Conservation (phyloP, 1,140 invertebrate species). For the Temnothorax nylanderi region DNA sequence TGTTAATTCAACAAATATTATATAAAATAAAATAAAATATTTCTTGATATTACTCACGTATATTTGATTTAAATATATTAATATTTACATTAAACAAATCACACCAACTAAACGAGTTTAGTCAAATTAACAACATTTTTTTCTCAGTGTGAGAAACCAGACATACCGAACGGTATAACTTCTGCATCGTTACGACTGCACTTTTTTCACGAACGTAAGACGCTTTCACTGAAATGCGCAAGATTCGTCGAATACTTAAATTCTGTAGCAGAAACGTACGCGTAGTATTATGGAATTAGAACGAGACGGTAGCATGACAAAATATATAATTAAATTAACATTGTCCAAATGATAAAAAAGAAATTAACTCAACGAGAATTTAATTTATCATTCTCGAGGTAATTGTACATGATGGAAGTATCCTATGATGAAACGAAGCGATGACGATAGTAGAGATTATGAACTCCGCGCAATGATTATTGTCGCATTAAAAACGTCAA, state of each 20-base stretch:
- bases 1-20: too few species aligned
- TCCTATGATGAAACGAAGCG: neutral
- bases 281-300: neutral
- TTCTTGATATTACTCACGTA: too few species aligned
- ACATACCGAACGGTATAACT: constrained; percentile 20
- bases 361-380: constrained; percentile 11
- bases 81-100: too few species aligned
- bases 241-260: constrained; percentile 18
- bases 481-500: neutral
- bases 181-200: neutral
- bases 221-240: constrained; percentile 47
- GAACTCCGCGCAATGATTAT: neutral
- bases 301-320: constrained; percentile 4
- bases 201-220: constrained; percentile 26
- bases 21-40: too few species aligned
- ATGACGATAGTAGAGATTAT: neutral
- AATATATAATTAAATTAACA: neutral
- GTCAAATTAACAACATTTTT: too few species aligned
- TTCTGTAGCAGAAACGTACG: neutral
- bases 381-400: constrained; percentile 26
- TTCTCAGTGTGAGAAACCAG: too few species aligned
- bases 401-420: constrained; percentile 9
- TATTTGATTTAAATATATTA: too few species aligned
- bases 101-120: too few species aligned
- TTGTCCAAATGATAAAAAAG: neutral